These are phyloP conservation scores for Cinclus cinclus DNA, from an alignment of 2,113 vertebrate genomes.

Conservation along the genomic window DNA sequence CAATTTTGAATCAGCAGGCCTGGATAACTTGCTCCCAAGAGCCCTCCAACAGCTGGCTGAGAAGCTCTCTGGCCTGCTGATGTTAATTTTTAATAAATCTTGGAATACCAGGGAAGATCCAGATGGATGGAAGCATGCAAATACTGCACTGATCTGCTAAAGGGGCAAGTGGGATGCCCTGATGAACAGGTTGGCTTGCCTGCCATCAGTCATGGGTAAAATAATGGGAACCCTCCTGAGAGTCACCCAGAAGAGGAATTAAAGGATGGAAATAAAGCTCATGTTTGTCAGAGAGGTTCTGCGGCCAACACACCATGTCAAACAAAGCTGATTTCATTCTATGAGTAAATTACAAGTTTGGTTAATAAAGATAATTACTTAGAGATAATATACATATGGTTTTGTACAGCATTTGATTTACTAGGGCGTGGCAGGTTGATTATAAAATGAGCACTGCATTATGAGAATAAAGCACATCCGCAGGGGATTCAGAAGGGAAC, in stretches of 20 bases:
- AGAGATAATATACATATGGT: neutral
- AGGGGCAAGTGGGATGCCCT: neutral
- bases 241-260: slow-evolving; percentile 5
- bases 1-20: slow-evolving; percentile 51
- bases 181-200: neutral
- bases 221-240: neutral
- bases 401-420: neutral
- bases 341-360: slow-evolving; percentile 32
- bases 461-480: neutral
- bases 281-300: neutral
- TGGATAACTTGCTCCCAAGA: slow-evolving; percentile 43
- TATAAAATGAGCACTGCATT: neutral
- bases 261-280: neutral
- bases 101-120: slow-evolving; percentile 10
- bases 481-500: neutral
- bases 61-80: neutral
- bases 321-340: slow-evolving; percentile 18
- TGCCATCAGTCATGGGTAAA: neutral
- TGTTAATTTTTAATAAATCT: slow-evolving; percentile 58
- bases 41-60: slow-evolving; percentile 55
- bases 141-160: neutral
- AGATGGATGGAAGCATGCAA: slow-evolving; percentile 6
- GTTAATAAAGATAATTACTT: slow-evolving; percentile 54
- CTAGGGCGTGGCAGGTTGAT: neutral
- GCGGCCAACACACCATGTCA: neutral